A percentile compares a stretch with the other conserved stretches of the same genome.
Conservation (phyloP, 1,140 invertebrate genomes). For the Heliothis virescens region DNA sequence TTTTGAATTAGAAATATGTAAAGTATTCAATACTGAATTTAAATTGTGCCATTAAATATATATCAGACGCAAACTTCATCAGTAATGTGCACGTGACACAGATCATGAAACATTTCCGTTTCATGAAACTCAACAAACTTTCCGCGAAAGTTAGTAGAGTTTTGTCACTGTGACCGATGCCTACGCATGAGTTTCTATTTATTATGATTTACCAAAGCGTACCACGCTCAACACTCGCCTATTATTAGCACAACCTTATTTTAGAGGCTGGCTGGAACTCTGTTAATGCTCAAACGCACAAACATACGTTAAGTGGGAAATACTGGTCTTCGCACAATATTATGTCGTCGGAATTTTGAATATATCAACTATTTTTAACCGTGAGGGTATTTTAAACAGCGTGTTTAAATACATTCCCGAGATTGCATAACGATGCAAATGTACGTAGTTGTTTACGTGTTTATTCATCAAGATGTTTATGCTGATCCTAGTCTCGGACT, state of each 20-base stretch:
- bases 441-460: neutral
- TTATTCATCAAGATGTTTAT: neutral
- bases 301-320: constrained; percentile 45
- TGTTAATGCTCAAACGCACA: constrained; percentile 50
- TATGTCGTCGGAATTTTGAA: constrained; percentile 36
- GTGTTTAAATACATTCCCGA: constrained; percentile 28
- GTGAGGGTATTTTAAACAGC: constrained; percentile 27
- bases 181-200: constrained; percentile 61
- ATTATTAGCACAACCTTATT: constrained; percentile 67
- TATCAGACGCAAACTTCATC: too few species aligned
- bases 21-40: too few species aligned
- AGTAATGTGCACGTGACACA: too few species aligned
- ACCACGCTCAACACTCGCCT: constrained; percentile 58
- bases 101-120: neutral
- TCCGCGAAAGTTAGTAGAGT: neutral
- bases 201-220: constrained; percentile 63
- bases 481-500: neutral
- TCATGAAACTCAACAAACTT: too few species aligned
- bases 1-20: too few species aligned
- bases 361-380: constrained; percentile 32
- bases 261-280: constrained; percentile 58
- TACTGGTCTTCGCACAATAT: constrained; percentile 26
- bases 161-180: constrained; percentile 43
- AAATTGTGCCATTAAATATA: too few species aligned
- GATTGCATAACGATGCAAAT: constrained; percentile 16